Conservation (phyloP, 1,140 invertebrate species). For the Pachypsylla venusta region DNA sequence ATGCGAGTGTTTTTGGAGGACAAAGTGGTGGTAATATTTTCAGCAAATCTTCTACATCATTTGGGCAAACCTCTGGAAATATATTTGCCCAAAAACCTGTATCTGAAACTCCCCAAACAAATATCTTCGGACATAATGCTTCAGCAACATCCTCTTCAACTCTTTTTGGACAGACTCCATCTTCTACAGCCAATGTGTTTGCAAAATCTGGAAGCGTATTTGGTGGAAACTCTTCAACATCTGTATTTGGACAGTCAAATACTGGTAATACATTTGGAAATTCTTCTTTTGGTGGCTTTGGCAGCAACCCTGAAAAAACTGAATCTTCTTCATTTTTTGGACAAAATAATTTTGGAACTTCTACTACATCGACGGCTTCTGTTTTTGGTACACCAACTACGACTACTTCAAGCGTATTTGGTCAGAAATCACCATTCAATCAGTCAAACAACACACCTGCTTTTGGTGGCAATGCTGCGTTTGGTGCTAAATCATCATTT, state of each 20-base stretch:
- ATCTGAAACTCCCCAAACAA: neutral
- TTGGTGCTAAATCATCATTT: slow-evolving; percentile 17
- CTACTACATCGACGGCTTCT: slow-evolving; percentile 12
- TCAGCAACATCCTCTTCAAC: neutral
- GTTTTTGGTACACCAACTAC: slow-evolving; percentile 19
- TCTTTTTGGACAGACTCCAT: neutral
- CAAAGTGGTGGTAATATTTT: neutral
- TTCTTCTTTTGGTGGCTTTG: neutral
- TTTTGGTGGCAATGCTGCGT: slow-evolving; percentile 15
- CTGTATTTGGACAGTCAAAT: neutral
- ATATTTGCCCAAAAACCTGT: neutral
- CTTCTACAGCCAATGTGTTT: neutral
- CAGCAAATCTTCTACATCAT: neutral
- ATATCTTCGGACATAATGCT: neutral
- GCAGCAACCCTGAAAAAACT: slow-evolving; percentile 13
- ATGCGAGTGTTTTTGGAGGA: neutral
- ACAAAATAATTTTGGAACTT: slow-evolving; percentile 20
- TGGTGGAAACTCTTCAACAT: neutral
- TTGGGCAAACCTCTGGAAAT: neutral
- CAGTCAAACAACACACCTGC: slow-evolving; percentile 28
- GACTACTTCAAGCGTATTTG: slow-evolving; percentile 28
- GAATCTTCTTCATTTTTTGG: slow-evolving; percentile 21
- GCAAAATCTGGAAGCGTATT: neutral
- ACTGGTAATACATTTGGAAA: neutral
- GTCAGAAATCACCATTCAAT: slow-evolving; percentile 12